These are phyloP conservation scores for Matsumurasca onukii DNA, from an alignment of 1,140 invertebrate genomes.

Conservation along the genomic window DNA sequence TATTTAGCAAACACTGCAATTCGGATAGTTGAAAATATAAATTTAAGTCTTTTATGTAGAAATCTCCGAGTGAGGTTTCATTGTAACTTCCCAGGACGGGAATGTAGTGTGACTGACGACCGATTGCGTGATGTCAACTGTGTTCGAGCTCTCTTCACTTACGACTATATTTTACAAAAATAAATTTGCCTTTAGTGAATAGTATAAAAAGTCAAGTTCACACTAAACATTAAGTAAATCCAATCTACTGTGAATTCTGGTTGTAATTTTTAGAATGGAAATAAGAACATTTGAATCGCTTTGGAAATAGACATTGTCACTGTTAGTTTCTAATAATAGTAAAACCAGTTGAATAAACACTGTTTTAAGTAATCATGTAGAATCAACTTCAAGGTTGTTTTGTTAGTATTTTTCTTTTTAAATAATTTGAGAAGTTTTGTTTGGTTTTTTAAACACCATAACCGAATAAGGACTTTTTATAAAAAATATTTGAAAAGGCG, in stretches of 20 bases:
- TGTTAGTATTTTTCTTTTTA: no score
- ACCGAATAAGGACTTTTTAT: no score
- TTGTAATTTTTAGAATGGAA: no score
- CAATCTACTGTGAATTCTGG: neutral
- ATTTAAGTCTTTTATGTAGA: conserved; percentile 19
- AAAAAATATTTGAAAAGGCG: no score
- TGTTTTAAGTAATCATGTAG: no score
- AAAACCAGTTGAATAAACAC: no score
- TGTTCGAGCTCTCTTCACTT: no score
- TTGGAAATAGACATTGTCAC: neutral
- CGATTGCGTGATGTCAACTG: conserved; percentile 2
- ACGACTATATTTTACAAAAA: conserved; percentile 21
- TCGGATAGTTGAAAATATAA: conserved; percentile 15
- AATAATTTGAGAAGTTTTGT: no score
- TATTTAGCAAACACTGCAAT: conserved; percentile 6
- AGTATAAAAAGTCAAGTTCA: conserved; percentile 19
- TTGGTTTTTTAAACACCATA: no score
- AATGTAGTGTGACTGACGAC: conserved; percentile 17
- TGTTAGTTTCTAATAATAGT: no score
- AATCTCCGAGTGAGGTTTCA: neutral
- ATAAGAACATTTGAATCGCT: neutral
- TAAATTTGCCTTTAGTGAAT: conserved; percentile 5
- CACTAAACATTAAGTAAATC: conserved; percentile 1
- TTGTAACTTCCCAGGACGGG: no score
- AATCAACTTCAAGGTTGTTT: no score